Evolutionary conservation across 2,113 vertebrate genomes (phyloP).

Genomic region (Sterrhoptilus dennistouni): DNA sequence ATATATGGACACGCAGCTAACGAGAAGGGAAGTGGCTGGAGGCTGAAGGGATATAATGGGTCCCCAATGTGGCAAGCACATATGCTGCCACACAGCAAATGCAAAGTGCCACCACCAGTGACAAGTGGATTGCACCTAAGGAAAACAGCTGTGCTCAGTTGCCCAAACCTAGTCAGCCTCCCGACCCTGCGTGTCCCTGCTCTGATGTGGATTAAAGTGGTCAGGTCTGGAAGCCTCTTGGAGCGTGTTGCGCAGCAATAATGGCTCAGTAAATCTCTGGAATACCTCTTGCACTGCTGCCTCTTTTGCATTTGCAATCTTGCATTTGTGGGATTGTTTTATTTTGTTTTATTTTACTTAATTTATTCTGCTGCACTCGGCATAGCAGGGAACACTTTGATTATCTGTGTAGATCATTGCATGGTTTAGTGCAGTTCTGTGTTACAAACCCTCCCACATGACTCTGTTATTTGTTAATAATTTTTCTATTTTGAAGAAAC

Average conservation of each 20-base stretch:
- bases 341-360: background rate
- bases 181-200: background rate
- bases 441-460: background rate
- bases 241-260: rapidly evolving
- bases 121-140: slow-evolving; percentile 57
- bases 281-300: background rate
- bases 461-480: slow-evolving; percentile 12
- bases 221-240: background rate
- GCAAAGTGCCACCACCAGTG: slow-evolving; percentile 40
- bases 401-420: background rate
- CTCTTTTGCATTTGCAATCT: background rate
- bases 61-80: slow-evolving; percentile 44
- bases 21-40: slow-evolving; percentile 30
- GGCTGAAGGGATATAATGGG: slow-evolving; percentile 17
- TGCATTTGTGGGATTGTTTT: slow-evolving; percentile 8
- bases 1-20: background rate
- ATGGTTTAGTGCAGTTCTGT: background rate
- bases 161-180: slow-evolving; percentile 19
- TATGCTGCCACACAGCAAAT: slow-evolving; percentile 35
- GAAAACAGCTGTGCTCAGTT: slow-evolving; percentile 55
- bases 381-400: background rate
- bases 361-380: background rate
- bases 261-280: background rate
- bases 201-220: slow-evolving; percentile 44
- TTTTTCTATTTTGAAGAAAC: slow-evolving; percentile 35